These are phyloP conservation scores for Callosobruchus maculatus DNA, from an alignment of 2,888 invertebrate species.

Conservation along the genomic window DNA sequence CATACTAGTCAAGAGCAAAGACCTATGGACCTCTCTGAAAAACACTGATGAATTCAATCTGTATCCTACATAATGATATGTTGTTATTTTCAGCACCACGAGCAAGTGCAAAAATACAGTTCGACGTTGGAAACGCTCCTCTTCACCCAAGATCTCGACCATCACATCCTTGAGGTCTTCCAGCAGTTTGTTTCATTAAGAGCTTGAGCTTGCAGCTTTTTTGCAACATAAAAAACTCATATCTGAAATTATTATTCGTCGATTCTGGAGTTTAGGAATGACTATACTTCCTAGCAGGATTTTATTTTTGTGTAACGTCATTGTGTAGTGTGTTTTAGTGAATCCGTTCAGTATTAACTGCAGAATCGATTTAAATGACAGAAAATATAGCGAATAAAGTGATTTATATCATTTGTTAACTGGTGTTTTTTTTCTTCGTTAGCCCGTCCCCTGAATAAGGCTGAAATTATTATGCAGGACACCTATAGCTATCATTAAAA, in stretches of 20 bases:
- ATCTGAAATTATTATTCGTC: not conserved
- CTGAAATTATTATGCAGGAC: no score
- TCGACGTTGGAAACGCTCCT: constrained; percentile 91
- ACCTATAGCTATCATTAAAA: no score
- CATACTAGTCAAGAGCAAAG: no score
- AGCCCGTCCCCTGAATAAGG: no score
- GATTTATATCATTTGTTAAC: not conserved
- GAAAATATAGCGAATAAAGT: not conserved
- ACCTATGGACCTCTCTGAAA: not conserved
- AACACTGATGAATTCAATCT: no score
- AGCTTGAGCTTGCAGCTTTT: constrained; percentile 27
- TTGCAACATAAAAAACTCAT: not conserved
- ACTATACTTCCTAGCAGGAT: not conserved
- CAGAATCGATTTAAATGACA: not conserved
- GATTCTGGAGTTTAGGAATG: not conserved
- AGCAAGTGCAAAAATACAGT: constrained; percentile 96
- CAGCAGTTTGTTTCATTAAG: constrained; percentile 93
- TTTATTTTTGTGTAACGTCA: not conserved
- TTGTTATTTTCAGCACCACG: constrained; percentile 78
- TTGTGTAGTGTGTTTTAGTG: not conserved
- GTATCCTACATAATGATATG: not conserved
- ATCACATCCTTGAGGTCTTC: constrained; percentile 94
- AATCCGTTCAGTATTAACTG: not conserved
- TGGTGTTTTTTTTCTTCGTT: not conserved
- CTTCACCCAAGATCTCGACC: constrained; percentile 94